Evolutionary conservation across 2,113 vertebrate species (phyloP), one percentile per base, ranked within the genome.

Genomic region (Halcyon malimbica): DNA sequence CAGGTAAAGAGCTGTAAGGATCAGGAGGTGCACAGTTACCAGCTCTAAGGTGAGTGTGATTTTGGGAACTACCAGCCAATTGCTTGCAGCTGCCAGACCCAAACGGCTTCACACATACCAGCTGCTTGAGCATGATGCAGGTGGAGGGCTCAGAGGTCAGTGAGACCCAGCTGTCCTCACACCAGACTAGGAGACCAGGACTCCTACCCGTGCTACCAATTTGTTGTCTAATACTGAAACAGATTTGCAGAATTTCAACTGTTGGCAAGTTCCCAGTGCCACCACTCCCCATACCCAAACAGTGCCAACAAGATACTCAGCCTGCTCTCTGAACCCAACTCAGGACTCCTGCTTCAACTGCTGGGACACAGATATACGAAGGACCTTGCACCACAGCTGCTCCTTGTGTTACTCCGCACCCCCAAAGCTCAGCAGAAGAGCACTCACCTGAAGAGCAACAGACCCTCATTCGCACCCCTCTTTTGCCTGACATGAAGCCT

Each of bases 111-210:
- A 81, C 54, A 57, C 24, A 29, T 5, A 67, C 35, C 9, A 59
- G 51, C 51, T 83, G 42, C 70, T 29, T n/a, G 39, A 83, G 41
- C 37, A 31, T 18, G 46, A 11, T 13, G 4, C 21, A 53, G 25
- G 26, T 23, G 46, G 44, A 29, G 17, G 42, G 12, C 65, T 81
- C 15, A 25, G 35, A 68, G 31, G 26, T 35, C 53, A 46, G 16
- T 0, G 8, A 8, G 39, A 68, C 28, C 35, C 2, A 0, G 13
- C 31, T 83, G 42, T 35, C 6, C 0, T 10, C 65, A 53, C 19
- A 24, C 21, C n/a, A 42, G 28, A 46, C 11, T 1, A 69, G 54
- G n/a, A 77, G 24, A 73, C 29, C 28, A 64, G 42, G 54, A 90
- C n/a, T 50, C 3, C 0, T 5, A 60, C 2, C 31, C 20, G 14